Evolutionary conservation across 2,888 invertebrate species (phyloP), one percentile per base, ranked within the genome.

Genomic region (Coenonympha glycerion): DNA sequence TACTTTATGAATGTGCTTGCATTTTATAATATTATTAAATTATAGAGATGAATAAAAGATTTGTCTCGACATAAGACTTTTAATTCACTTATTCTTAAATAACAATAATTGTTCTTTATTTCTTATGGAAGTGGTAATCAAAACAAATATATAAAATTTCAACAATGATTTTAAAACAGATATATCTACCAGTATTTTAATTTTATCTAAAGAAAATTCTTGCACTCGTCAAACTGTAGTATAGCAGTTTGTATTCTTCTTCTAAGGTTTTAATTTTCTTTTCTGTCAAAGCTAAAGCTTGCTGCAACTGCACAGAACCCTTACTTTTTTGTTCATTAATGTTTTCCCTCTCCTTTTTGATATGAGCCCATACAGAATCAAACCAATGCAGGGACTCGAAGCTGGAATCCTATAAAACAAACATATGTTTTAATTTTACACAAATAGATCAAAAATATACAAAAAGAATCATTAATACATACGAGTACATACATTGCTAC

Each of bases 351-450:
- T 96, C 95, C 19, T 84, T 80, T 4, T 74, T 77, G 60, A 94
- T 92, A 68, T 95, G 93, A 42, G 91, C 90, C 70, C 91, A 90
- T 6, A 97, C 92, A 2, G 96, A 94, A 62, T 95, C 91, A 72
- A 98, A 98, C 99, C 99, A 99, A 74, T 97, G 96, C 4, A 99
- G 87, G 0, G 95, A 92, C 82, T 98, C 96, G 72, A 98, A 94
- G 65, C 95, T 94, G 15, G 89, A 80, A 63, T 92, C 92, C 88
- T 88, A 66, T 47, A 77, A 79, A 42, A 16, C 16, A 33, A 33
- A 36, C n/a, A n/a, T n/a, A n/a, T n/a, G n/a, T n/a, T n/a, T n/a
- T n/a, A n/a, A n/a, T n/a, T n/a, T n/a, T n/a, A n/a, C n/a, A n/a
- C n/a, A n/a, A n/a, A n/a, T n/a, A n/a, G n/a, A n/a, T n/a, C n/a